A percentile compares a stretch with the other conserved stretches of the same genome.
These are phyloP conservation scores for Chaetorhynchus papuensis DNA, from an alignment of 2,113 vertebrate genomes.

Conservation along the genomic window DNA sequence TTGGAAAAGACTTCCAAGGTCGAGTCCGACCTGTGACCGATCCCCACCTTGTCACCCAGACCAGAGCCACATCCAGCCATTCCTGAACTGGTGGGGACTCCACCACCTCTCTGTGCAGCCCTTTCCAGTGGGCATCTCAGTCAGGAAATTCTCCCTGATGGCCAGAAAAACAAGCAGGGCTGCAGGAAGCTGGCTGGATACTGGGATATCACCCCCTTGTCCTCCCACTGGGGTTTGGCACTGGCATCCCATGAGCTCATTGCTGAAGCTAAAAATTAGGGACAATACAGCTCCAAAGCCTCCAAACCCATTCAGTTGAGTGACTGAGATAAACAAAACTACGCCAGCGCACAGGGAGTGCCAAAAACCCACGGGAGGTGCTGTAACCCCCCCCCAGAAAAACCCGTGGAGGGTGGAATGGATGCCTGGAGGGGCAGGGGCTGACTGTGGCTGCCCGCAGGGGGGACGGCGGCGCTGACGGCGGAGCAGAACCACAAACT, in stretches of 20 bases:
- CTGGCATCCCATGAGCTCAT: neutral
- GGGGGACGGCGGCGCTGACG: constrained; percentile 64
- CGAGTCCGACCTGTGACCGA: neutral
- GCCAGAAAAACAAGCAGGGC: neutral
- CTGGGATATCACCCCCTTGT: neutral
- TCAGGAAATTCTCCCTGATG: neutral
- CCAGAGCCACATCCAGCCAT: neutral
- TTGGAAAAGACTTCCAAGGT: neutral
- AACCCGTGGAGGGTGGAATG: accelerated
- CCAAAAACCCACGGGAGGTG: neutral
- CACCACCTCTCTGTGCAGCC: neutral
- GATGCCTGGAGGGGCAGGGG: neutral
- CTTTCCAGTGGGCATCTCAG: neutral
- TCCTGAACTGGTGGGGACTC: neutral
- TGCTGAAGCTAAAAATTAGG: neutral
- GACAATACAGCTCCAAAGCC: neutral
- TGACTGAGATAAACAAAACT: neutral
- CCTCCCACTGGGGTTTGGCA: accelerated
- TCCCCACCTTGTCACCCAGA: too few species aligned
- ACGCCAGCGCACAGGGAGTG: accelerated
- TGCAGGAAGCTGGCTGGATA: neutral
- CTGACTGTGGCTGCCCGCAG: constrained; percentile 55
- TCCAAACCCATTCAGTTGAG: neutral
- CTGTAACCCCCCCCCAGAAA: neutral
- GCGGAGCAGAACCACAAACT: constrained; percentile 88